Percentiles rank a stretch among this genome's conserved stretches.
These are phyloP conservation scores for Acanthis flammea DNA, from an alignment of 2,797 vertebrate genomes.

Conservation along the genomic window DNA sequence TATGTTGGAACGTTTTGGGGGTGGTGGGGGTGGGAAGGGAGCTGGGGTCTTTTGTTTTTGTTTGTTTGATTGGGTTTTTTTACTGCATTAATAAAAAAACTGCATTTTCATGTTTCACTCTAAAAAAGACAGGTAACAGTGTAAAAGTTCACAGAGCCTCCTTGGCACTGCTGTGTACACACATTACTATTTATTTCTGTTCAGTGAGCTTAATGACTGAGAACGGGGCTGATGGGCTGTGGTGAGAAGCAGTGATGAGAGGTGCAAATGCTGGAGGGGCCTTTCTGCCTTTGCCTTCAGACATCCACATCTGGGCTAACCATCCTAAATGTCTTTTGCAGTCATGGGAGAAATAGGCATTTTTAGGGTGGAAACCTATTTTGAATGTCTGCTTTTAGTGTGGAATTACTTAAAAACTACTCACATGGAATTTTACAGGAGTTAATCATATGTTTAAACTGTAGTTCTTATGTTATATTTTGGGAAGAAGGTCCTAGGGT, in stretches of 20 bases:
- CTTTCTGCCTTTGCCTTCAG: constrained; percentile 7
- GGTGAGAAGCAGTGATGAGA: not conserved
- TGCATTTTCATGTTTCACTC: not conserved
- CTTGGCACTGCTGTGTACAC: not conserved
- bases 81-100: not conserved
- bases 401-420: not conserved
- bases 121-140: not conserved
- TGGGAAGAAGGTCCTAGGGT: not conserved
- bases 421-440: not conserved
- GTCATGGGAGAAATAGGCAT: not conserved
- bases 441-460: not conserved
- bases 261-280: not conserved
- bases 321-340: constrained; percentile 41
- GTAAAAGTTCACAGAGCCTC: constrained; percentile 5
- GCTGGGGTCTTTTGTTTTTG: not conserved
- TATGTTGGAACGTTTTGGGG: rapidly evolving
- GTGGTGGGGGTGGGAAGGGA: rapidly evolving
- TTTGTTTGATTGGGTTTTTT: not conserved
- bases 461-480: not conserved
- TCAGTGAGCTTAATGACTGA: not conserved
- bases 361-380: constrained; percentile 7
- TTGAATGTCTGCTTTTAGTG: constrained; percentile 10
- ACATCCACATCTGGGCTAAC: constrained; percentile 16
- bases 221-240: not conserved
- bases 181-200: constrained; percentile 1